A percentile compares a stretch with the other conserved stretches of the same genome.
These are phyloP conservation scores for Arenaria interpres DNA, from an alignment of 2,113 vertebrate species.

Conservation along the genomic window DNA sequence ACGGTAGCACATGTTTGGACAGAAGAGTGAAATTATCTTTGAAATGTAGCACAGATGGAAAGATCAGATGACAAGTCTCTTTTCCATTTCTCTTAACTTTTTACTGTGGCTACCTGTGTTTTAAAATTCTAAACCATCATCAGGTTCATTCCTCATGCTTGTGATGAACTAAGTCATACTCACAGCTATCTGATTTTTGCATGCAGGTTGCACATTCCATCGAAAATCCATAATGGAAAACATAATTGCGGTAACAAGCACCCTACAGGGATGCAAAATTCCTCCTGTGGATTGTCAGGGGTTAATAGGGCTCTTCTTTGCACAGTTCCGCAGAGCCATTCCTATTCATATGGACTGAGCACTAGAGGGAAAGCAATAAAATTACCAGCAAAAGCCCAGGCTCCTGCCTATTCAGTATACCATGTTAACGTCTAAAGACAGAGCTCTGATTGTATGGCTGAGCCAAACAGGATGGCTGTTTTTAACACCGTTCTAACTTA, in stretches of 20 bases:
- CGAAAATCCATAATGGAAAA: constrained; percentile 63
- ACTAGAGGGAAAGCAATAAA: constrained; percentile 63
- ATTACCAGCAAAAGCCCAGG: constrained; percentile 42
- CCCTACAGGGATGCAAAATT: constrained; percentile 43
- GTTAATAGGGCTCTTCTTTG: constrained; percentile 60
- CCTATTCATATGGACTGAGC: not conserved
- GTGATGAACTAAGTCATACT: constrained; percentile 4
- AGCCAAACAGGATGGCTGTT: constrained; percentile 48
- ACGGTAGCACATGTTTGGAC: constrained; percentile 18
- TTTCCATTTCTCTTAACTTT: not conserved
- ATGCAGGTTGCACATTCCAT: constrained; percentile 20
- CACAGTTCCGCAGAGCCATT: not conserved
- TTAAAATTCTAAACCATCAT: constrained; percentile 38
- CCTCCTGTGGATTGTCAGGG: not conserved
- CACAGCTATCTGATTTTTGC: constrained; percentile 42
- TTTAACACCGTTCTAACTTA: constrained; percentile 57
- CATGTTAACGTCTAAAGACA: constrained; percentile 38
- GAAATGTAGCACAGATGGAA: constrained; percentile 24
- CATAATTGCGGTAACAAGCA: constrained; percentile 52
- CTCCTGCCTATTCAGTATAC: constrained; percentile 32
- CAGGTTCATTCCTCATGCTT: not conserved
- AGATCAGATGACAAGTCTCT: not conserved
- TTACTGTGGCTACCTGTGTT: not conserved
- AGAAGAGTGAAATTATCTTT: constrained; percentile 52
- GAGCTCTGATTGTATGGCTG: constrained; percentile 58